Base-by-base conservation (phyloP, 2,113 vertebrate species). In the Syngnathus typhle region DNA sequence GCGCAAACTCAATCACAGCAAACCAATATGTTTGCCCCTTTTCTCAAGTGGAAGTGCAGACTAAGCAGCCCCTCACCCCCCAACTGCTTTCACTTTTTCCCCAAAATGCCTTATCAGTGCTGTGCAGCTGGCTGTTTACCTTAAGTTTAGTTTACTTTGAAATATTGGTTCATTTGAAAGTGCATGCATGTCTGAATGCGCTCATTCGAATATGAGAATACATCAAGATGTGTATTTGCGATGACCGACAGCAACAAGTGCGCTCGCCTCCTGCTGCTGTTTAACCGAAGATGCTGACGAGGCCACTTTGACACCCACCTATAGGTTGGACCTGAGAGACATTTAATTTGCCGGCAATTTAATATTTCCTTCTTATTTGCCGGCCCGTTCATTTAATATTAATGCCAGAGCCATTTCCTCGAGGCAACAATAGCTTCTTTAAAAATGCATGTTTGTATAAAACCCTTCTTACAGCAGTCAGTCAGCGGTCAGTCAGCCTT, bases 1-100 rank as follows among this genome's bases (percentile, higher is more conserved):
- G 80, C 84, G 85, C 80, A 85, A 88, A 84, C 81, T 82, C 80
- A 84, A 87, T 89, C 88, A 85, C 77, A 65, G 77, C 69, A 81
- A 82, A 86, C 74, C 78, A 82, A 83, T 77, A 83, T 62, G 49
- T 72, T 78, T 60, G 38, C 65, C 56, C 27, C 61, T 66, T 66
- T 66, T 77, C 55, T 81, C 67, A 59, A 71, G 65, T 73, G 61
- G 72, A 76, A 77, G 71, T 60, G 36, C 70, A 56, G 41, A 73
- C 64, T 69, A 66, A 74, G 12, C 27, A 32, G 70, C 62, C 70
- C 67, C 68, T 52, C 68, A 15, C 46, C 68, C 51, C 60, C 18
- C 32, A 18, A 38, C 32, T 11, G 36, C 36, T 59, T 59, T 59
- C 13, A 19, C 27, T n/a, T 41, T 61, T 21, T 21, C 21, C 41